Percentiles rank a stretch among this genome's conserved stretches.
These are phyloP conservation scores for Hylaeus anthracinus DNA, from an alignment of 1,140 invertebrate species.

Conservation along the genomic window DNA sequence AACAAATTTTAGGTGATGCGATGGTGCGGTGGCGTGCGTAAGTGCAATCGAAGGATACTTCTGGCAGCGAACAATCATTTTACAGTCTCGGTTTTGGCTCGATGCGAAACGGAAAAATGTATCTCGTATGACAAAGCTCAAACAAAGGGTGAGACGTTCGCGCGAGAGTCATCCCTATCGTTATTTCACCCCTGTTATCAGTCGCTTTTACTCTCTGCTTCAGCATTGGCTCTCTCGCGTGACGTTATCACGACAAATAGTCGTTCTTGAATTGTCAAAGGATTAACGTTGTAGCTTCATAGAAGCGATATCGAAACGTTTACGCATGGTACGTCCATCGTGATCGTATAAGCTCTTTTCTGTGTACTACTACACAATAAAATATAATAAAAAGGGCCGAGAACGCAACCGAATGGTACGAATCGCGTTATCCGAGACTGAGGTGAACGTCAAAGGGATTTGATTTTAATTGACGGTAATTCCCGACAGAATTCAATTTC, in stretches of 20 bases:
- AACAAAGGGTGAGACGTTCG: constrained; percentile 75
- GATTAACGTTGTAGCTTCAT: constrained; percentile 59
- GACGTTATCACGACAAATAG: constrained; percentile 71
- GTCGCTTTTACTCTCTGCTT: background rate
- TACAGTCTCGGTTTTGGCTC: constrained; percentile 72
- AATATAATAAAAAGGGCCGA: background rate
- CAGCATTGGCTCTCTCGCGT: constrained; percentile 49
- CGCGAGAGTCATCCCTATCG: constrained; percentile 64
- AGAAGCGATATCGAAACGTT: background rate
- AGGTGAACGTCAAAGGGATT: constrained; percentile 36
- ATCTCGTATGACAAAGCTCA: constrained; percentile 76
- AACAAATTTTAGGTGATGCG: background rate
- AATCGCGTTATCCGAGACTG: constrained; percentile 12
- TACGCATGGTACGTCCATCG: background rate
- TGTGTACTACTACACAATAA: no score
- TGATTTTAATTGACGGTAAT: constrained; percentile 57
- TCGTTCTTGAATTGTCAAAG: constrained; percentile 65
- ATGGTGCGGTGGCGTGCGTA: constrained; percentile 53
- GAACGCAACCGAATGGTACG: constrained; percentile 17
- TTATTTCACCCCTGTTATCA: background rate
- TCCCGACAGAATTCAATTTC: constrained; percentile 47
- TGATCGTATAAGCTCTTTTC: no score
- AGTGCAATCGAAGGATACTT: constrained; percentile 57
- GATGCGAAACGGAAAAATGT: constrained; percentile 74
- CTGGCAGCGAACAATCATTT: constrained; percentile 73